These are phyloP conservation scores for Cotesia congregata DNA, from an alignment of 2,888 invertebrate genomes.

Conservation along the genomic window DNA sequence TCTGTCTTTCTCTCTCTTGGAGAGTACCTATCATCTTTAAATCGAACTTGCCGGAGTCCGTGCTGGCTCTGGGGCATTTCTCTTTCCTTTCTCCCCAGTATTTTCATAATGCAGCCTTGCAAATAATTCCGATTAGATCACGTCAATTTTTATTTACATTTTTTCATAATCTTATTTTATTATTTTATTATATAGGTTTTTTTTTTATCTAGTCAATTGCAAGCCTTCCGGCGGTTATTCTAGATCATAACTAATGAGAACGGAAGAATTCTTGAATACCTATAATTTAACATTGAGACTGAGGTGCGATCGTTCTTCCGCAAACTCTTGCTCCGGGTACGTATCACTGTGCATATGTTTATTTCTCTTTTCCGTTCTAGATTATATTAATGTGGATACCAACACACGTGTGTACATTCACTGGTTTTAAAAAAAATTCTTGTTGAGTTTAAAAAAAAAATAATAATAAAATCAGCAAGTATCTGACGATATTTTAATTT, in stretches of 20 bases:
- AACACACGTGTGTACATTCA: too few species aligned
- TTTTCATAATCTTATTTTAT: neutral
- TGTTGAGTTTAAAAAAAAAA: too few species aligned
- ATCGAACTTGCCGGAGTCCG: conserved; percentile 41
- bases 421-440: too few species aligned
- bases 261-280: conserved; percentile 40
- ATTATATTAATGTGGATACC: too few species aligned
- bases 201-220: conserved; percentile 21
- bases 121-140: conserved; percentile 41
- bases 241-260: conserved; percentile 41
- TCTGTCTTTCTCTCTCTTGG: conserved; percentile 1
- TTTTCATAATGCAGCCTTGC: conserved; percentile 39
- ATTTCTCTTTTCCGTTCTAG: conserved; percentile 15
- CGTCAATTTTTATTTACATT: neutral
- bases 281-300: conserved; percentile 34
- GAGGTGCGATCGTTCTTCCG: conserved; percentile 20
- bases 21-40: conserved; percentile 40
- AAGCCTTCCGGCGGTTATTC: conserved; percentile 32
- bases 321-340: conserved; percentile 16
- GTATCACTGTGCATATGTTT: neutral
- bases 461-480: too few species aligned
- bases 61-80: conserved; percentile 36
- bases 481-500: too few species aligned
- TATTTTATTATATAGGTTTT: conserved; percentile 1
- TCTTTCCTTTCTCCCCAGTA: conserved; percentile 10